Evolutionary conservation across 2,888 invertebrate species (phyloP), one percentile per base, ranked within the genome.

Genomic region (Argyresthia albistria): DNA sequence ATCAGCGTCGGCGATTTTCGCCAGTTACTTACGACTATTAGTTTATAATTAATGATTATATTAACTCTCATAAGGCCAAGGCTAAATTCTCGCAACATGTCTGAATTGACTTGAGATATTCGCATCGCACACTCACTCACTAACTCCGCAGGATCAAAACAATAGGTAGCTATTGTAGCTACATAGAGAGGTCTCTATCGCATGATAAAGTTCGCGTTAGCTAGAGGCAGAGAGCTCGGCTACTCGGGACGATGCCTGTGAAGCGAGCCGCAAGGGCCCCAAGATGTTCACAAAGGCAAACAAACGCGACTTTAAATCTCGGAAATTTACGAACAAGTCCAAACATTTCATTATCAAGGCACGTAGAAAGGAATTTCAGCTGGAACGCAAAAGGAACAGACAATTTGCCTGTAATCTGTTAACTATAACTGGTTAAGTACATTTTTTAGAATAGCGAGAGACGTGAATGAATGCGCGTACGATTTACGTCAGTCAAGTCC

Each of bases 61-160:
- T 79, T 81, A 77, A 84, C 80, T 87, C 76, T 88, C 84, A 88
- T 87, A 87, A 87, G 86, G 86, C 86, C 86, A 86, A 86, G 86
- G 83, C 86, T 87, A 86, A 87, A 87, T 87, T 87, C 86, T 84
- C 86, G 84, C 86, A 84, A 83, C 81, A 82, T 77, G 75, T 81
- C 81, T 43, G 16, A 43, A 43, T 25, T 36, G 14, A 7, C 45
- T 25, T 14, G n/a, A 11, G 12, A 39, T 25, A 11, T 14, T 11
- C 51, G 45, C 45, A 51, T 45, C 51, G 43, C 45, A 45, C 51
- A 45, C 45, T 48, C 48, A 35, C 11, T 35, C 35, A 12, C 25
- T 11, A 47, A 47, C 4, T 35, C 35, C 35, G 25, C 25, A 25
- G 6, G 25, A 12, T 47, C 35, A 12, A 47, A 47, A 47, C 47